Evolutionary conservation across 2,888 invertebrate genomes (phyloP), one percentile per base, ranked within the genome.

Genomic region (Lacanobia wlatinum): DNA sequence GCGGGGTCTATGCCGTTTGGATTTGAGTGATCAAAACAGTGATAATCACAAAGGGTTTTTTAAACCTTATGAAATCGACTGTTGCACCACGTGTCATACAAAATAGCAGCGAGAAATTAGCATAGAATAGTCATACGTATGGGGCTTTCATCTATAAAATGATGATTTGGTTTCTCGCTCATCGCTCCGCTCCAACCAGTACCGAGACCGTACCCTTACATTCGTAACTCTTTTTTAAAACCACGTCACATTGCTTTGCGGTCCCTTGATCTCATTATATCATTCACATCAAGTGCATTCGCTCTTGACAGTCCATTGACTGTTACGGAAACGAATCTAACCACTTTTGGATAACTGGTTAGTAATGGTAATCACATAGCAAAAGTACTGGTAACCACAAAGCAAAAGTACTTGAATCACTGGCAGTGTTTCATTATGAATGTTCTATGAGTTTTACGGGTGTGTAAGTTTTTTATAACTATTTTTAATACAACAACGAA

Each of bases 241-340:
- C n/a, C 70, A 50, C 43, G 34, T 52, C 50, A 21, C 38, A 70
- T 46, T 52, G 38, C 43, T 10, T 28, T 38, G 61, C 21, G n/a
- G 70, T 62, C 48, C 69, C 28, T 69, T 77, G 23, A 52, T 69
- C 43, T 78, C 18, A 58, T 69, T 77, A 70, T 69, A 18, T 52
- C 60, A 61, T 34, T 55, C 60, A 23, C 16, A 55, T 56, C 28
- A 18, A 28, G 28, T n/a, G 34, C 18, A 76, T 18, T 21, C 40
- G 38, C 12, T 34, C 16, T 43, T 48, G 46, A 65, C 38, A 28
- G 23, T 28, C n/a, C 16, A 43, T 16, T 58, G 67, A 52, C 18
- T 21, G 28, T 21, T 53, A 46, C 66, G 38, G 52, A 58, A 65
- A 59, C 12, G 10, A 18, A 4, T 21, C 8, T 48, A n/a, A 68